These are phyloP conservation scores for Rhynchonycteris naso DNA, from an alignment of 2,797 vertebrate genomes.

Conservation along the genomic window DNA sequence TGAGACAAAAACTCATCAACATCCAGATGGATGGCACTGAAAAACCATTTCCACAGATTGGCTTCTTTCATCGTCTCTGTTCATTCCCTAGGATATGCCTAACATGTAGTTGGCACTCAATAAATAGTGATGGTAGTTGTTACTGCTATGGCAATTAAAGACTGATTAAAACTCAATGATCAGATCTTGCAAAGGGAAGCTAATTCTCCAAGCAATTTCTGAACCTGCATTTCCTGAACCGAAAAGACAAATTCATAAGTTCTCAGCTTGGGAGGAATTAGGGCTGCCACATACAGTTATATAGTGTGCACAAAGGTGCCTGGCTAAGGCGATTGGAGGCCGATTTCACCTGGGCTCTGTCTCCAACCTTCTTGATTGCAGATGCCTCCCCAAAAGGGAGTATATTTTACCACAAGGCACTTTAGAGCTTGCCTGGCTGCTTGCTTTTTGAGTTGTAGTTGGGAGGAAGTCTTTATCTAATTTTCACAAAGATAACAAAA, in stretches of 20 bases:
- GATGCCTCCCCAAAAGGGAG: background rate
- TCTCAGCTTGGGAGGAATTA: background rate
- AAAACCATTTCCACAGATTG: background rate
- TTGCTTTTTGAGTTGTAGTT: background rate
- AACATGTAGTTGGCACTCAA: background rate
- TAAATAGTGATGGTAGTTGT: background rate
- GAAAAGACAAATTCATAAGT: background rate
- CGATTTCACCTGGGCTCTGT: background rate
- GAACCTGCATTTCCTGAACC: background rate
- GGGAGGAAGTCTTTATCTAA: background rate
- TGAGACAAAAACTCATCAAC: conserved; percentile 38
- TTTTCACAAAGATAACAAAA: background rate
- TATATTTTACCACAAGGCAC: background rate
- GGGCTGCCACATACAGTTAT: background rate
- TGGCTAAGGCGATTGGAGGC: background rate
- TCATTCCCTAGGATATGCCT: background rate
- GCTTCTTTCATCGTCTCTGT: conserved; percentile 3
- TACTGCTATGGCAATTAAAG: background rate
- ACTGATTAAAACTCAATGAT: background rate
- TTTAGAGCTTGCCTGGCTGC: background rate
- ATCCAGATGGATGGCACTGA: background rate
- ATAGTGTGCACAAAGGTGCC: background rate
- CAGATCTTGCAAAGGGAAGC: conserved; percentile 3
- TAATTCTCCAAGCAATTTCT: background rate
- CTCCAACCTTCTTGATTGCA: too few relatives aligned